Percentiles rank a stretch among this genome's conserved stretches.
Conservation (phyloP, 1,140 invertebrate species). For the Lycorma delicatula region DNA sequence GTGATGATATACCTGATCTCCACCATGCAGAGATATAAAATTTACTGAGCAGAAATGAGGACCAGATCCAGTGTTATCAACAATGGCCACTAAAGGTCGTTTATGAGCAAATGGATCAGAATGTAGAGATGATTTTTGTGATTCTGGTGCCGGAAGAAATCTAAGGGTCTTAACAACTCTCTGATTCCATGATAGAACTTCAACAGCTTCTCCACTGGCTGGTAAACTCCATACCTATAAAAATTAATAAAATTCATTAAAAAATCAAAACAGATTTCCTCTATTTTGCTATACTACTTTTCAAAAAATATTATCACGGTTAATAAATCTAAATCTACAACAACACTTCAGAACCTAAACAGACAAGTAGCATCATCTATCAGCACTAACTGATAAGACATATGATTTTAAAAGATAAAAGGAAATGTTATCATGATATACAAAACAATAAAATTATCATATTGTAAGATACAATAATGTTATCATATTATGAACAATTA, state of each 20-base stretch:
- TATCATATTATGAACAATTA: too few species aligned
- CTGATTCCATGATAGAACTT: slow-evolving; percentile 84
- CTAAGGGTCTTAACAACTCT: slow-evolving; percentile 72
- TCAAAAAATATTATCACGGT: too few species aligned
- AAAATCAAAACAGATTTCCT: too few species aligned
- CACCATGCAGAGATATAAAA: slow-evolving; percentile 82
- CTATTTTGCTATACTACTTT: too few species aligned
- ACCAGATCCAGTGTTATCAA: slow-evolving; percentile 70
- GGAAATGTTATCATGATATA: too few species aligned
- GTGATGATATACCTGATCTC: slow-evolving; percentile 86
- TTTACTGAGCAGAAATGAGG: slow-evolving; percentile 78
- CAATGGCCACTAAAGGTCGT: slow-evolving; percentile 78
- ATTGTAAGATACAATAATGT: too few species aligned
- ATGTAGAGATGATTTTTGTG: slow-evolving; percentile 30
- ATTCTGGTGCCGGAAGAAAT: slow-evolving; percentile 62
- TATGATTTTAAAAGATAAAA: too few species aligned
- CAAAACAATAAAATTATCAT: too few species aligned
- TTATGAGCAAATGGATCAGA: slow-evolving; percentile 61
- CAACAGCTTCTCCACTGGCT: slow-evolving; percentile 80
- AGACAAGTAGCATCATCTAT: too few species aligned
- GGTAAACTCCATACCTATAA: slow-evolving; percentile 62
- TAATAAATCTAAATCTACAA: too few species aligned
- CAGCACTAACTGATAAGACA: too few species aligned
- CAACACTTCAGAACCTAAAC: too few species aligned
- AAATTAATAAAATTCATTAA: slow-evolving; percentile 11